A percentile compares a stretch with the other conserved stretches of the same genome.
Conservation (phyloP, 53 echinoderm and acorn worm species). For the Pentamera pediparva region DNA sequence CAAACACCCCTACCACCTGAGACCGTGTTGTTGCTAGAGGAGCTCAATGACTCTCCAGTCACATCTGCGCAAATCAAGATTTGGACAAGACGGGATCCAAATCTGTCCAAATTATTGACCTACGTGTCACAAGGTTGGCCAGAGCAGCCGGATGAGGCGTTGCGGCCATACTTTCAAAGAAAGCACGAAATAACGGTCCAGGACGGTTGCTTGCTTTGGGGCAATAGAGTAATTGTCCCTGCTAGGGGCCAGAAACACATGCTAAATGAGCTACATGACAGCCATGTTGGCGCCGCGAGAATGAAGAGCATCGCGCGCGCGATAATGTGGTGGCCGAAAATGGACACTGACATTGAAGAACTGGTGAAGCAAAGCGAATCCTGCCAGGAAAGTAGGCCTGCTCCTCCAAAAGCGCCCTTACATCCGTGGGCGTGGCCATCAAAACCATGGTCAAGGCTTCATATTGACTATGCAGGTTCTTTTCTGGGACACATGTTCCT, state of each 20-base stretch:
- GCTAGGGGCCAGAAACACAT: conserved; percentile 8
- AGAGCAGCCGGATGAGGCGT: conserved; percentile 17
- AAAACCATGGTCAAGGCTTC: not conserved
- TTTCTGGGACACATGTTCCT: not conserved
- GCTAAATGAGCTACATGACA: not conserved
- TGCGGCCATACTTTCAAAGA: not conserved
- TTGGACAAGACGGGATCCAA: conserved; percentile 44
- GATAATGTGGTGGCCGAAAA: conserved; percentile 7
- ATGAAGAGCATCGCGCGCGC: conserved; percentile 5
- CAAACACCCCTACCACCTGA: conserved; percentile 32
- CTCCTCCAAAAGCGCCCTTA: not conserved
- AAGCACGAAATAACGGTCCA: conserved; percentile 37
- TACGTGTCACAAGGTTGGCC: conserved; percentile 47
- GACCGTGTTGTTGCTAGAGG: conserved; percentile 46
- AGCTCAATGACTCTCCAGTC: conserved; percentile 39
- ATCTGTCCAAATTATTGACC: conserved; percentile 25
- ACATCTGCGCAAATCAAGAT: conserved; percentile 22
- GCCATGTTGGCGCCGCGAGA: not conserved
- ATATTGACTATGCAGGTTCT: not conserved
- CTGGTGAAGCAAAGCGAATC: not conserved
- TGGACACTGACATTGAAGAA: not conserved
- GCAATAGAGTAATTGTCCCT: conserved; percentile 19
- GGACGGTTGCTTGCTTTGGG: conserved; percentile 36
- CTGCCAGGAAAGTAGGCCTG: not conserved
- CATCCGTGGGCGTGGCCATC: conserved; percentile 10